Evolutionary conservation across 2,888 invertebrate genomes (phyloP).

Genomic region (Dione juno): DNA sequence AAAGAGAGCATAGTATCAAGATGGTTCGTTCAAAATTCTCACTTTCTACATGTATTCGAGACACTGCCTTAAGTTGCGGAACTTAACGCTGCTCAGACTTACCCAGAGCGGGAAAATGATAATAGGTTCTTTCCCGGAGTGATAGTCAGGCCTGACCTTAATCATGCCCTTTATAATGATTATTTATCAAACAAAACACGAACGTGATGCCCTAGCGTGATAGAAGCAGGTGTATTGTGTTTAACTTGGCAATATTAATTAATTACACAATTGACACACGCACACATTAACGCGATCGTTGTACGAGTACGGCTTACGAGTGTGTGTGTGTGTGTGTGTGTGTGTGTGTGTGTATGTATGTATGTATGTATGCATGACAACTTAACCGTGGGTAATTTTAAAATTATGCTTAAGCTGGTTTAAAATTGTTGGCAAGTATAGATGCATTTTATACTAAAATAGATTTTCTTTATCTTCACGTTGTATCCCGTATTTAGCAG

Average conservation of each 20-base stretch:
- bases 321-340: neutral
- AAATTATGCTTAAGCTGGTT: conserved; percentile 1
- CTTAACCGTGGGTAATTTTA: conserved; percentile 14
- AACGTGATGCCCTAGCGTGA: conserved; percentile 28
- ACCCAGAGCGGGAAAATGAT: neutral
- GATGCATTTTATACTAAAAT: neutral
- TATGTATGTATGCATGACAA: conserved; percentile 21
- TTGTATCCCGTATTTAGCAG: too few species aligned
- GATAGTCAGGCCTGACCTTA: too few species aligned
- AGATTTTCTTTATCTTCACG: too few species aligned
- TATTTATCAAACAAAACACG: conserved; percentile 20
- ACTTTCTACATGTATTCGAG: neutral
- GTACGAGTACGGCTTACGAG: neutral
- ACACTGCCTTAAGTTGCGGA: neutral
- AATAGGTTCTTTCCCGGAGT: neutral
- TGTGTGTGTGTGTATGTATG: neutral
- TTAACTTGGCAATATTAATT: conserved; percentile 33
- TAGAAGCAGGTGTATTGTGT: conserved; percentile 38
- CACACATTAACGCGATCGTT: conserved; percentile 1
- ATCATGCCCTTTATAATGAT: neutral
- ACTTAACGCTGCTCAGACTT: neutral
- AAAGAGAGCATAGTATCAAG: too few species aligned
- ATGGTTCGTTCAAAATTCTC: too few species aligned
- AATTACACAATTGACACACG: conserved; percentile 33
- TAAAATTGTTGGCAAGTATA: neutral